Evolutionary conservation across 2,888 invertebrate species (phyloP).

Genomic region (Rhingia campestris): DNA sequence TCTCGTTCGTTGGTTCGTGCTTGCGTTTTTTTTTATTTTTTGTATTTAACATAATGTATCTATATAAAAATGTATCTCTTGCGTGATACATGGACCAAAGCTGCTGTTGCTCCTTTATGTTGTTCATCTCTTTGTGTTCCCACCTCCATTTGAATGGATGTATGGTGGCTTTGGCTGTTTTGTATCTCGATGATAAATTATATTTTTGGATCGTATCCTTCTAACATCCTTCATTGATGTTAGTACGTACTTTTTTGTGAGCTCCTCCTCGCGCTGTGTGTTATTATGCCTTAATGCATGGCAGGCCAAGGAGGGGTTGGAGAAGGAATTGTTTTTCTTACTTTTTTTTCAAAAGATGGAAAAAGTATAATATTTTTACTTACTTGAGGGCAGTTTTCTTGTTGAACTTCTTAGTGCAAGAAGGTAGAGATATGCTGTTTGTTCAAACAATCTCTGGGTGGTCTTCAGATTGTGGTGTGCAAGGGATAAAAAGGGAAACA

Average conservation of each 20-base stretch:
- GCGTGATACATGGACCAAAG: conserved; percentile 52
- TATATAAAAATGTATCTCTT: conserved; percentile 60
- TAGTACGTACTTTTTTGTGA: conserved; percentile 21
- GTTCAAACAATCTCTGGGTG: conserved; percentile 65
- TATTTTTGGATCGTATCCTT: conserved; percentile 72
- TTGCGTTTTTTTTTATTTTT: conserved; percentile 16
- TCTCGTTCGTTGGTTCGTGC: conserved; percentile 25
- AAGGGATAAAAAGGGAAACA: conserved; percentile 12
- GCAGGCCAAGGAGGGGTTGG: conserved; percentile 12
- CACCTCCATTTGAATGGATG: conserved; percentile 57
- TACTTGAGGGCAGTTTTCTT: conserved; percentile 45
- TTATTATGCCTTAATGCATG: conserved; percentile 45
- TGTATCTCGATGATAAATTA: conserved; percentile 73
- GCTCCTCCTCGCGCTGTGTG: conserved; percentile 10
- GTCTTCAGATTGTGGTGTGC: conserved; percentile 34
- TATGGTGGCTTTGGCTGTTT: conserved; percentile 50
- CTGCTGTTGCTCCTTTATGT: conserved; percentile 33
- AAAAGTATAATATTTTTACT: conserved; percentile 42
- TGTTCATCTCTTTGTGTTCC: conserved; percentile 60
- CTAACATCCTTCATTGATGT: conserved; percentile 65
- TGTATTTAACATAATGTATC: conserved; percentile 44
- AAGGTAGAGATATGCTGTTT: conserved; percentile 45
- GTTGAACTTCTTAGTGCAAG: conserved; percentile 39
- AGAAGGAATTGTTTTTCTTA: conserved; percentile 54
- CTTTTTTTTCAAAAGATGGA: conserved; percentile 32